phyloP scores from a whole-genome alignment of 2,888 invertebrate genomes.

The Habrosyne pyritoides region DNA sequence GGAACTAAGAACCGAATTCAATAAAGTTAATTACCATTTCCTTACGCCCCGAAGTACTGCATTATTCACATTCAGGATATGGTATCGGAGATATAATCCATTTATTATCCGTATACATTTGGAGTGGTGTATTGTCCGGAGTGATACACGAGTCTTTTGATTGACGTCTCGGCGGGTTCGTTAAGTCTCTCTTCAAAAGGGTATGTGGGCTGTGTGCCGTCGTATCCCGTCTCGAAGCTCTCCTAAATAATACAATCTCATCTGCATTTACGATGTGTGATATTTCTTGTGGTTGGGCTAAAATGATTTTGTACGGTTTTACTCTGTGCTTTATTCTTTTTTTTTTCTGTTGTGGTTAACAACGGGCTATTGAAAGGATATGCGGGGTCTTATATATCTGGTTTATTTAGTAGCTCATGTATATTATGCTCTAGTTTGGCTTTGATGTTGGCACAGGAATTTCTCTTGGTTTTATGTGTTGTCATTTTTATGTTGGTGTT shows the following conservation, averaged over 20 bases:
- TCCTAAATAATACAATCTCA: slow-evolving; percentile 55
- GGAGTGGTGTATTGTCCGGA: slow-evolving; percentile 44
- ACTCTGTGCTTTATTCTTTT: slow-evolving; percentile 3
- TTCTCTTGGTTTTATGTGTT: background rate
- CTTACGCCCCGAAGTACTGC: too few species aligned
- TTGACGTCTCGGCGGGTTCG: slow-evolving; percentile 67
- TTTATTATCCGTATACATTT: slow-evolving; percentile 23
- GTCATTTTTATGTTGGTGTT: background rate
- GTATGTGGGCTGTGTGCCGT: slow-evolving; percentile 41
- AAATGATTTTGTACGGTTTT: slow-evolving; percentile 40
- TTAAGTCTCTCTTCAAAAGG: slow-evolving; percentile 62
- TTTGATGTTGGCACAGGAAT: background rate
- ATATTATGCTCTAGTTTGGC: background rate
- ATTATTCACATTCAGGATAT: slow-evolving; percentile 5
- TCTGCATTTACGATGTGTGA: slow-evolving; percentile 61
- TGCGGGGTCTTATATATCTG: background rate
- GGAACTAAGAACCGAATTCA: too few species aligned
- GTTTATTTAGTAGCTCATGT: background rate
- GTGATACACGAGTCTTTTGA: slow-evolving; percentile 49
- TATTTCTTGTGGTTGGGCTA: slow-evolving; percentile 51
- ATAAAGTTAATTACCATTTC: too few species aligned
- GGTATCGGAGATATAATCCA: slow-evolving; percentile 11
- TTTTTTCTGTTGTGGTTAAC: background rate
- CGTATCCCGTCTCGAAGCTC: slow-evolving; percentile 26
- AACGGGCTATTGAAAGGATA: background rate